Evolutionary conservation across 64 coral and sea anemone species (phyloP).

Genomic region (Anthopleura sola): DNA sequence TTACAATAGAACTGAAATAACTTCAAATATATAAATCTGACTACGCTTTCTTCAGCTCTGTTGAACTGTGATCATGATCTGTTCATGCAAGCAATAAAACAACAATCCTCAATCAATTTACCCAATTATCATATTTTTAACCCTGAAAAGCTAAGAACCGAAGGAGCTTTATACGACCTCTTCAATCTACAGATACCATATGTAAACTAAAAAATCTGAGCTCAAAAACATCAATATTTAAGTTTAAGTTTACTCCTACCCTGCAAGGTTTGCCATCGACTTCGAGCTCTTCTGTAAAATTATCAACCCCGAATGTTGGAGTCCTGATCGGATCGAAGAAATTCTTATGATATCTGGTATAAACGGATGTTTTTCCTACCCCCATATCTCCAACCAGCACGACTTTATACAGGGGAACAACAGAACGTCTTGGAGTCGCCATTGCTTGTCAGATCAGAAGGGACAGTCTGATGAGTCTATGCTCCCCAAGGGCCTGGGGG

Average conservation of each 20-base stretch:
- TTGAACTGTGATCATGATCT: neutral
- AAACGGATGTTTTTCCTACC: slow-evolving; percentile 83
- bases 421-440: neutral
- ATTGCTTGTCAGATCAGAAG: neutral
- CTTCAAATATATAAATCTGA: neutral
- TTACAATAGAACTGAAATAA: neutral
- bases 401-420: slow-evolving; percentile 68
- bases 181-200: neutral
- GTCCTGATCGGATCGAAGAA: slow-evolving; percentile 49
- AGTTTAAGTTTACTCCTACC: neutral
- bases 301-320: slow-evolving; percentile 62
- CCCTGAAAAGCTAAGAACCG: too few relatives aligned
- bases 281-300: slow-evolving; percentile 32
- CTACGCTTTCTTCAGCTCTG: neutral
- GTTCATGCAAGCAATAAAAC: neutral
- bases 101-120: neutral
- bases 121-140: too few relatives aligned
- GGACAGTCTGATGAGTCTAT: too few relatives aligned
- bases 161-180: too few relatives aligned
- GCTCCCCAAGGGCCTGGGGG: neutral
- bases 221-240: neutral
- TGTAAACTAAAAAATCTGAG: neutral
- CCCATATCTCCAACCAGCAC: slow-evolving; percentile 76
- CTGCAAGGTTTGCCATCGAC: slow-evolving; percentile 51
- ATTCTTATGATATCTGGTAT: slow-evolving; percentile 68